Conservation (phyloP, 2,888 invertebrate species). For the Cistogaster globosa region DNA sequence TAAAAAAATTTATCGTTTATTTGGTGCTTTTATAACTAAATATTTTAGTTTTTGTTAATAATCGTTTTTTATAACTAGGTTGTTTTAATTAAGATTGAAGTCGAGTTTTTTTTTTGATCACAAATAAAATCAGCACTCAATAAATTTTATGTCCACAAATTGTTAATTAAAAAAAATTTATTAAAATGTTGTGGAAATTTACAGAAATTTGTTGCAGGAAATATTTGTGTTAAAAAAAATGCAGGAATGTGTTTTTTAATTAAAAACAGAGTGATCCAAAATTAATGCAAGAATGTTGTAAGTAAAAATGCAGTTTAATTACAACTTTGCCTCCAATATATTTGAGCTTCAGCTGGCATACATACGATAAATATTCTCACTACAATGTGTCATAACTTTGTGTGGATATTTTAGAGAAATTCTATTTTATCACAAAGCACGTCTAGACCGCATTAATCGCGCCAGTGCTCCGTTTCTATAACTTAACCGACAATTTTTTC, state of each 20-base stretch:
- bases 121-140: constrained; percentile 51
- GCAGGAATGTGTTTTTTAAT: background rate
- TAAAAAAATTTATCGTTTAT: constrained; percentile 8
- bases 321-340: too few relatives aligned
- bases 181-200: background rate
- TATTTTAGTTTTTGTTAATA: background rate
- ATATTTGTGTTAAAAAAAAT: background rate
- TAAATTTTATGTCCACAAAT: constrained; percentile 35
- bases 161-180: background rate
- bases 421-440: too few relatives aligned
- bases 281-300: too few relatives aligned
- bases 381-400: too few relatives aligned
- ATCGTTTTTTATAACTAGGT: constrained; percentile 14
- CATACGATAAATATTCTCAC: too few relatives aligned
- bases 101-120: constrained; percentile 14
- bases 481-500: too few relatives aligned
- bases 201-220: background rate
- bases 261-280: background rate
- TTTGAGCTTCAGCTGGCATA: too few relatives aligned
- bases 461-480: too few relatives aligned
- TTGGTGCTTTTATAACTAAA: constrained; percentile 12
- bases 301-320: too few relatives aligned
- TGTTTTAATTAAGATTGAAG: constrained; percentile 34
- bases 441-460: too few relatives aligned
- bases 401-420: too few relatives aligned